Evolutionary conservation across 2,113 vertebrate genomes (phyloP).

Genomic region (Cryptomyrus ogoouensis): DNA sequence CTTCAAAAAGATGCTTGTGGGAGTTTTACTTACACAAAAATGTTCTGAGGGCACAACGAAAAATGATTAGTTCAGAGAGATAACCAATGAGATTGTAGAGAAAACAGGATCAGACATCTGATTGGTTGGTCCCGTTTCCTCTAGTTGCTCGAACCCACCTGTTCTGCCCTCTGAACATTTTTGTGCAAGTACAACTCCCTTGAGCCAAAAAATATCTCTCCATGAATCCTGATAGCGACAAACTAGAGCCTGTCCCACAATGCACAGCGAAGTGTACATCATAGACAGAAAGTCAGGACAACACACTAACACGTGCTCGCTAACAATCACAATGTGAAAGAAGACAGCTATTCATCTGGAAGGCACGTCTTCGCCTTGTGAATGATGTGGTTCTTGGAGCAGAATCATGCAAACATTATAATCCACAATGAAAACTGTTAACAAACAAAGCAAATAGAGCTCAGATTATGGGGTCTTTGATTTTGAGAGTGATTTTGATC

Average conservation of each 20-base stretch:
- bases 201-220: not conserved
- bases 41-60: no score
- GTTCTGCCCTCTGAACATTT: no score
- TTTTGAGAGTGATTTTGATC: not conserved
- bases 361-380: not conserved
- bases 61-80: no score
- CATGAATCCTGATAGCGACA: not conserved
- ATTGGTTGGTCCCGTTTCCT: no score
- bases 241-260: not conserved
- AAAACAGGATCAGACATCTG: no score
- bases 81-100: no score
- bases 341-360: not conserved
- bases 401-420: not conserved
- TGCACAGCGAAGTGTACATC: not conserved
- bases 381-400: not conserved
- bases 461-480: not conserved
- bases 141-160: no score
- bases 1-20: not conserved
- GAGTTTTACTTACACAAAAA: no score
- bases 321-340: not conserved
- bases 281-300: not conserved
- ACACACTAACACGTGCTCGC: not conserved
- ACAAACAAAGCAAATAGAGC: not conserved
- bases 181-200: no score
- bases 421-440: not conserved